phyloP scores from a whole-genome alignment of 1,140 invertebrate species.

The Caenorhabditis briggsae region DNA sequence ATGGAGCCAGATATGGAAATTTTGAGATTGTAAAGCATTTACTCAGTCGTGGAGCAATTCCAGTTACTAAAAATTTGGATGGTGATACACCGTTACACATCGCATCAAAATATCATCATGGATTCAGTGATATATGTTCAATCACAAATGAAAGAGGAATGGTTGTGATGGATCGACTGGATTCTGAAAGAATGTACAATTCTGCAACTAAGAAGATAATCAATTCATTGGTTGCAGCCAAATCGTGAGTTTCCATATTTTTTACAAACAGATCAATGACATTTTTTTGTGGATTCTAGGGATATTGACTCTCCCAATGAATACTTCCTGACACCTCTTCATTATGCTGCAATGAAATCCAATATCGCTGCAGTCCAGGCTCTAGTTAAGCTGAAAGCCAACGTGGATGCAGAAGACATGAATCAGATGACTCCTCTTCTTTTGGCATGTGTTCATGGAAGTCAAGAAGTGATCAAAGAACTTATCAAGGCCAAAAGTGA shows the following conservation, averaged over 20 bases:
- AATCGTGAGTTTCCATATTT: slow-evolving; percentile 17
- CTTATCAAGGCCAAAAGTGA: slow-evolving; percentile 7
- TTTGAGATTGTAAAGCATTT: slow-evolving; percentile 70
- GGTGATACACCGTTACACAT: slow-evolving; percentile 79
- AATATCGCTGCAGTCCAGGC: slow-evolving; percentile 76
- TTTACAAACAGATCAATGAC: neutral
- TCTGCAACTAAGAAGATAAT: slow-evolving; percentile 54
- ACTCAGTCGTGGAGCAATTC: slow-evolving; percentile 75
- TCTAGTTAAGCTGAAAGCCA: slow-evolving; percentile 75
- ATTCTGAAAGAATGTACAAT: slow-evolving; percentile 26
- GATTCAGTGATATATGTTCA: slow-evolving; percentile 72
- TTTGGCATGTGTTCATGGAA: slow-evolving; percentile 48
- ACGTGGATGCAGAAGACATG: slow-evolving; percentile 44
- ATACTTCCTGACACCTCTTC: slow-evolving; percentile 78
- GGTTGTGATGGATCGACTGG: slow-evolving; percentile 16
- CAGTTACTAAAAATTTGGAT: slow-evolving; percentile 78
- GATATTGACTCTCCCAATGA: slow-evolving; percentile 75
- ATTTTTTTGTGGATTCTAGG: slow-evolving; percentile 66
- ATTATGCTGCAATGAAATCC: slow-evolving; percentile 78
- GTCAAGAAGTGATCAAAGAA: slow-evolving; percentile 1
- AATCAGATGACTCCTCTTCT: slow-evolving; percentile 51
- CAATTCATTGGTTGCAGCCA: slow-evolving; percentile 68
- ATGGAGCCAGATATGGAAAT: slow-evolving; percentile 61
- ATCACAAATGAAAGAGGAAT: slow-evolving; percentile 9
- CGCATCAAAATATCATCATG: slow-evolving; percentile 78